A percentile compares a stretch with the other conserved stretches of the same genome.
phyloP scores from a whole-genome alignment of 2,888 invertebrate genomes.

The Linnaemya tessellans region DNA sequence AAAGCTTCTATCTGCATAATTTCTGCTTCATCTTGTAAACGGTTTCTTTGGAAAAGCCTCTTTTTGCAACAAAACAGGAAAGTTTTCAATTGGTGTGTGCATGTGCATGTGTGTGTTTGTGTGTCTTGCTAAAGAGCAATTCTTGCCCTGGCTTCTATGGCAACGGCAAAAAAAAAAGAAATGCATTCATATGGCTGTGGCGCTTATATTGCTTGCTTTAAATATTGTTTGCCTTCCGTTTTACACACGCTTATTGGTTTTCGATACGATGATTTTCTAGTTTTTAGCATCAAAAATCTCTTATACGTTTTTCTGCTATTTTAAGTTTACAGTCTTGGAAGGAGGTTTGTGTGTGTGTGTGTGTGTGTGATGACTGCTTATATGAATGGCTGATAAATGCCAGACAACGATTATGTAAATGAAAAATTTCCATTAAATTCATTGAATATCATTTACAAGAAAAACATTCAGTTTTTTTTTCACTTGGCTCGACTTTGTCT shows the following conservation, averaged over 20 bases:
- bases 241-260: conserved; percentile 65
- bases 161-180: conserved; percentile 26
- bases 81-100: background rate
- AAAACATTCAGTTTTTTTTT: background rate
- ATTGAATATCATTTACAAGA: conserved; percentile 75
- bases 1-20: conserved; percentile 35
- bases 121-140: background rate
- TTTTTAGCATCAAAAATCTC: conserved; percentile 8
- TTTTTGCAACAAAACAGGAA: background rate
- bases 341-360: conserved; percentile 2
- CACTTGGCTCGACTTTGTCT: conserved; percentile 68
- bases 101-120: background rate
- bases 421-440: conserved; percentile 80
- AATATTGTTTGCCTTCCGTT: conserved; percentile 64
- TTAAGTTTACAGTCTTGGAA: background rate
- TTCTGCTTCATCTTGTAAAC: conserved; percentile 29
- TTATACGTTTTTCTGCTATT: conserved; percentile 5
- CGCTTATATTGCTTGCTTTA: conserved; percentile 23
- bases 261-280: conserved; percentile 41
- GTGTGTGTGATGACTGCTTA: conserved; percentile 55
- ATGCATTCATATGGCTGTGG: conserved; percentile 41
- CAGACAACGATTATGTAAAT: conserved; percentile 78
- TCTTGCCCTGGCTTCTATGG: conserved; percentile 39
- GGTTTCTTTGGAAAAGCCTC: background rate
- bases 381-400: conserved; percentile 59